A percentile compares a stretch with the other conserved stretches of the same genome.
Conservation (phyloP, 2,888 invertebrate species). For the Melanophora roralis region DNA sequence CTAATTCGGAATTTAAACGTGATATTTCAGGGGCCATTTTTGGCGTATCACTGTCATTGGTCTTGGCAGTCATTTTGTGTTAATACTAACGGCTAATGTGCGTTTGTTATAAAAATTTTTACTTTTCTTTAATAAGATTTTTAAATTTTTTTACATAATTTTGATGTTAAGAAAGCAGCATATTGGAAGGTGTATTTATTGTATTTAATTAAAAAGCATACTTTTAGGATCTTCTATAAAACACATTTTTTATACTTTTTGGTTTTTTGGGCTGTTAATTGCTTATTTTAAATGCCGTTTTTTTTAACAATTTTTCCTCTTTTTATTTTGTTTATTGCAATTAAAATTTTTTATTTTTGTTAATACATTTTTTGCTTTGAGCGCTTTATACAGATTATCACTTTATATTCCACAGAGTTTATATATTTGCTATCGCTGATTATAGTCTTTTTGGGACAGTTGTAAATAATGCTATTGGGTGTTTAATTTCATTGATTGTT, state of each 20-base stretch:
- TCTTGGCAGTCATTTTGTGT: slow-evolving; percentile 68
- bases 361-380: background rate
- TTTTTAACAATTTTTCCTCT: too few relatives aligned
- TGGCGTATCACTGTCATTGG: slow-evolving; percentile 67
- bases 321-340: too few relatives aligned
- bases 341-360: background rate
- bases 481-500: background rate
- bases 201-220: slow-evolving; percentile 17
- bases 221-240: slow-evolving; percentile 9
- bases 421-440: background rate
- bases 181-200: background rate
- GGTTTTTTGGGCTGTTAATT: background rate
- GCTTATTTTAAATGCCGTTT: background rate
- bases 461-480: background rate
- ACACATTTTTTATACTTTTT: background rate
- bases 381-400: background rate
- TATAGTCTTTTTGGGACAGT: background rate
- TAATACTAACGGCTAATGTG: too few relatives aligned
- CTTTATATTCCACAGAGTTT: background rate
- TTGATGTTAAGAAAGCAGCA: background rate
- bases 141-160: background rate
- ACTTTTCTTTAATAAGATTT: background rate
- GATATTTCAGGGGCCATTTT: slow-evolving; percentile 76
- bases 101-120: background rate
- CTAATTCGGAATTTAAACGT: slow-evolving; percentile 75